Evolutionary conservation across 2,113 vertebrate genomes (phyloP).

Genomic region (Cyanocitta stelleri): DNA sequence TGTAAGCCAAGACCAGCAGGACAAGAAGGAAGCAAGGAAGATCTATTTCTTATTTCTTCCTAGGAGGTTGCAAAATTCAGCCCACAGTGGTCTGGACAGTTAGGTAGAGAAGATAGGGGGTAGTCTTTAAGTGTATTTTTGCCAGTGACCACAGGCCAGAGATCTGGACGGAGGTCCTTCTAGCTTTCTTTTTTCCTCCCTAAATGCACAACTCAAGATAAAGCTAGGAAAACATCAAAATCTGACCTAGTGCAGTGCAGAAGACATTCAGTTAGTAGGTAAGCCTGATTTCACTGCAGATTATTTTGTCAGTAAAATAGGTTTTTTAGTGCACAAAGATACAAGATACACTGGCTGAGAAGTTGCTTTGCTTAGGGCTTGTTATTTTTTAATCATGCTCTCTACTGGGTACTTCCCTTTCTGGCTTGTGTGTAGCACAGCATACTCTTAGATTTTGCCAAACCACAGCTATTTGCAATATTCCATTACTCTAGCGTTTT

Average conservation of each 20-base stretch:
- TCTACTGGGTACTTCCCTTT: neutral
- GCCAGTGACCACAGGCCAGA: neutral
- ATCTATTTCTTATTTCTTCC: neutral
- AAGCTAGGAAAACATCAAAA: neutral
- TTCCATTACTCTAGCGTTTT: slow-evolving; percentile 1
- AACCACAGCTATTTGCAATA: slow-evolving; percentile 52
- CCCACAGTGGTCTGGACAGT: neutral
- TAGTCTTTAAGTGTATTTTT: neutral
- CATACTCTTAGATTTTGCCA: slow-evolving; percentile 1
- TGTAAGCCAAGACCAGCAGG: neutral
- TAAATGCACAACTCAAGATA: neutral
- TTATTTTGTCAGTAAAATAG: neutral
- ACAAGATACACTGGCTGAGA: neutral
- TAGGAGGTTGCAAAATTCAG: neutral
- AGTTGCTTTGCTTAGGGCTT: neutral
- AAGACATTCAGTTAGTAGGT: neutral
- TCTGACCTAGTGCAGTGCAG: neutral
- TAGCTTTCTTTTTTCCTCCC: neutral
- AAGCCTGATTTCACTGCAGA: neutral
- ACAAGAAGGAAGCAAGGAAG: neutral
- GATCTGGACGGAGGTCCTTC: neutral
- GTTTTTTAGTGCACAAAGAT: neutral
- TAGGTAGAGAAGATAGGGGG: neutral
- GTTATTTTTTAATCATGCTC: neutral
- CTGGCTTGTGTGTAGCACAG: neutral